Evolutionary conservation across 1,140 invertebrate genomes (phyloP).

Genomic region (Theocolax elegans): DNA sequence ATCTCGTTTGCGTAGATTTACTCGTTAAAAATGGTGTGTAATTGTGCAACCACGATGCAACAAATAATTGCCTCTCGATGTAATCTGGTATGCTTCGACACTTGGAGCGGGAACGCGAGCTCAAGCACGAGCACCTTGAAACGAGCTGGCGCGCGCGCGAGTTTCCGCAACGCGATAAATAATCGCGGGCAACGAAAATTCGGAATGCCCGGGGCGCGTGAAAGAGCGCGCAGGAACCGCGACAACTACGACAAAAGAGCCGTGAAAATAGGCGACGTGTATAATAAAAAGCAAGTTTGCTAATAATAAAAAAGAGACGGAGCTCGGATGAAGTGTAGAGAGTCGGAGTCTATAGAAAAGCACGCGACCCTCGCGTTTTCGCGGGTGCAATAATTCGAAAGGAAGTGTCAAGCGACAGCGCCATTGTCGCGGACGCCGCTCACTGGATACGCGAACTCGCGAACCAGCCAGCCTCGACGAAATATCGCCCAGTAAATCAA

Average conservation of each 20-base stretch:
- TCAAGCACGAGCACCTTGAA: neutral
- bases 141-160: neutral
- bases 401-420: slow-evolving; percentile 60
- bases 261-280: slow-evolving; percentile 47
- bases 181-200: slow-evolving; percentile 12
- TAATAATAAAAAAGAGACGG: slow-evolving; percentile 49
- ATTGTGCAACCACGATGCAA: neutral
- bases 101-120: no score
- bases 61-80: neutral
- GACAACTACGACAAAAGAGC: slow-evolving; percentile 50
- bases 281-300: slow-evolving; percentile 49
- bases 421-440: slow-evolving; percentile 59
- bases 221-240: slow-evolving; percentile 7
- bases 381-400: slow-evolving; percentile 62
- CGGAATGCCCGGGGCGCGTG: neutral
- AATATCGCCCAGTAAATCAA: slow-evolving; percentile 66
- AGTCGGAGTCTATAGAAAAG: neutral
- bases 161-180: slow-evolving; percentile 26
- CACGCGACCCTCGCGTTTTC: neutral
- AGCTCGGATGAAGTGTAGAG: neutral
- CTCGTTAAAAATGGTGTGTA: no score
- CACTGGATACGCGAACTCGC: slow-evolving; percentile 39
- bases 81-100: slow-evolving; percentile 23
- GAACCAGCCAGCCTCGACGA: slow-evolving; percentile 61
- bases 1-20: no score